Evolutionary conservation across 2,888 invertebrate genomes (phyloP).

Genomic region (Lycocerus yunnanus): DNA sequence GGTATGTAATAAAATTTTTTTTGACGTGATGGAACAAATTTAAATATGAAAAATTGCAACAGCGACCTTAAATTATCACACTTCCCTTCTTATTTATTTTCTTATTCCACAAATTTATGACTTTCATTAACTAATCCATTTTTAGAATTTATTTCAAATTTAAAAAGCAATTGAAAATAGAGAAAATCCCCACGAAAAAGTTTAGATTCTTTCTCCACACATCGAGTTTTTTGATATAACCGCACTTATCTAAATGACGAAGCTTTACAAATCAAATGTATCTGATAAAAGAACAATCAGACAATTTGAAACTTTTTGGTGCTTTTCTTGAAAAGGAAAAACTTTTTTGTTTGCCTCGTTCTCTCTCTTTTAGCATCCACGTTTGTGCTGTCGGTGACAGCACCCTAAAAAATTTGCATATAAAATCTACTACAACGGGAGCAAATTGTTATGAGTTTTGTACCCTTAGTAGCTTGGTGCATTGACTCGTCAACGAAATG

Average conservation of each 20-base stretch:
- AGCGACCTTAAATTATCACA: not conserved
- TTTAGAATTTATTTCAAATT: not conserved
- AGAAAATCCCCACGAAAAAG: not conserved
- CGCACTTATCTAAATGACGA: slow-evolving; percentile 5
- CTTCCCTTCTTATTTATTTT: not conserved
- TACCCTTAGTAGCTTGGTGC: slow-evolving; percentile 9
- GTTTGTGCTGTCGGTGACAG: slow-evolving; percentile 6
- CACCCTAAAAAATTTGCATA: slow-evolving; percentile 15
- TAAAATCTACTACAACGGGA: slow-evolving; percentile 14
- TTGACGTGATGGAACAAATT: not conserved
- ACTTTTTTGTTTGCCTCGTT: not conserved
- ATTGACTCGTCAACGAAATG: slow-evolving; percentile 18
- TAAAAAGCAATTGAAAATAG: not conserved
- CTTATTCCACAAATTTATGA: not conserved
- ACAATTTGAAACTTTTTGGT: slow-evolving; percentile 4
- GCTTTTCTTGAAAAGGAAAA: slow-evolving; percentile 6
- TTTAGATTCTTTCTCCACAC: slow-evolving; percentile 7
- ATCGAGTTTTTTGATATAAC: slow-evolving; percentile 5
- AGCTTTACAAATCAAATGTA: slow-evolving; percentile 7
- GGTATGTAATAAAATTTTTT: not conserved
- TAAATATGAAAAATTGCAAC: not conserved
- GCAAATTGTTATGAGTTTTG: slow-evolving; percentile 19
- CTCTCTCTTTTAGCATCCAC: not conserved
- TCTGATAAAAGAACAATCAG: slow-evolving; percentile 19
- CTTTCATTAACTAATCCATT: not conserved